Evolutionary conservation across 2,888 invertebrate species (phyloP), one percentile per base, ranked within the genome.

Genomic region (Dendrolimus houi): DNA sequence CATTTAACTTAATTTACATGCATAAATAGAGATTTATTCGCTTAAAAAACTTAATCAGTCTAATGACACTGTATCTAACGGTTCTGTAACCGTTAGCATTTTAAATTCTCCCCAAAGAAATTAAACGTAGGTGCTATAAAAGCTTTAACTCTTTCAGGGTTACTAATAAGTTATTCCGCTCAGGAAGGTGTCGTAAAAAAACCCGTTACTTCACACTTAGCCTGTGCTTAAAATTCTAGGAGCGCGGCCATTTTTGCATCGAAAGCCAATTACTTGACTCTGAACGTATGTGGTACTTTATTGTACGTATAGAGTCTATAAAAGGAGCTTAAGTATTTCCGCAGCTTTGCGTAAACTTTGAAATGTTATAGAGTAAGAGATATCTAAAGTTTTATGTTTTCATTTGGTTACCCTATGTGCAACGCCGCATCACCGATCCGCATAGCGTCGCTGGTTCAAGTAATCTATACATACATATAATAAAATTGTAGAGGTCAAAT

Each of bases 141-240:
- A 47, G 47, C 47, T 6, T 29, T 47, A 47, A 47, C 47, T 47
- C 47, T 47, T 47, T 12, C 47, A 47, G 47, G 47, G 47, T 10
- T 47, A 9, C 76, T 77, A 78, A 83, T 84, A 70, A 63, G 54
- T 72, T 72, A 85, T 84, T 81, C 85, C 57, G 70, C 59, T 59
- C 74, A 70, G 70, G 77, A 64, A 55, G 69, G 71, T 74, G 75
- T 79, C 82, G 80, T 83, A 85, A 86, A 85, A 85, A 86, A 81
- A 78, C 79, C 81, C 75, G 83, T 86, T 83, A 84, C 84, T 83
- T 83, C 83, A 80, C 83, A 85, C 85, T 87, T 83, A 81, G 78
- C 68, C 68, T 63, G 55, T 71, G 68, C 75, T 85, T 81, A 78
- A 82, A 82, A 85, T 85, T 85, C 86, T 69, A 71, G 74, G 70